Percentiles rank a stretch among this genome's conserved stretches.
Conservation (phyloP, 2,888 invertebrate genomes). For the Machimus atricapillus region DNA sequence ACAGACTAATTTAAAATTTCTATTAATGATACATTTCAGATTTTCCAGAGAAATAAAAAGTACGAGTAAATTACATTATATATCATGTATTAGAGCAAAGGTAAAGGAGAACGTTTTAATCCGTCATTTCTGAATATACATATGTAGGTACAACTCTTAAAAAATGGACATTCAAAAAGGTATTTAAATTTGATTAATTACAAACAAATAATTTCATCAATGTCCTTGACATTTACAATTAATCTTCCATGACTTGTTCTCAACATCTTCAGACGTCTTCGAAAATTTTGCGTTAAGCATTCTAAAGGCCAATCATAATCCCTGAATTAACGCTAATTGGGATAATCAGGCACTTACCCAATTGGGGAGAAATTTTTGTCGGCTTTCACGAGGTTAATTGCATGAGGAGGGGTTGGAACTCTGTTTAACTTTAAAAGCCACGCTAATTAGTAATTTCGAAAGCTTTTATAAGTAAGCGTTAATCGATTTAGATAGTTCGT, state of each 20-base stretch:
- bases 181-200: neutral
- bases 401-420: conserved; percentile 1
- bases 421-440: conserved; percentile 27
- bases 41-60: too few species aligned
- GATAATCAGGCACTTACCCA: neutral
- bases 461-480: conserved; percentile 30
- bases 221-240: neutral
- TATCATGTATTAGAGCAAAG: neutral
- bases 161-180: neutral
- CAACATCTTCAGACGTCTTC: neutral
- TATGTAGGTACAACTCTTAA: neutral
- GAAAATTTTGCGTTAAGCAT: neutral
- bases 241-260: neutral
- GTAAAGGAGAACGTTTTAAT: neutral
- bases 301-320: neutral
- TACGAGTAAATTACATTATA: too few species aligned
- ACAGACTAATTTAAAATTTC: too few species aligned
- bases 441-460: conserved; percentile 22
- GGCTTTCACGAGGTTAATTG: conserved; percentile 10
- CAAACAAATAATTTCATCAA: neutral
- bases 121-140: neutral
- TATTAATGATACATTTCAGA: too few species aligned
- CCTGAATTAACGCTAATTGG: neutral
- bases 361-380: neutral
- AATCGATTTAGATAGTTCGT: conserved; percentile 30